Base-by-base conservation (phyloP, 2,888 invertebrate genomes). In the Mesorhabditis sp. region DNA sequence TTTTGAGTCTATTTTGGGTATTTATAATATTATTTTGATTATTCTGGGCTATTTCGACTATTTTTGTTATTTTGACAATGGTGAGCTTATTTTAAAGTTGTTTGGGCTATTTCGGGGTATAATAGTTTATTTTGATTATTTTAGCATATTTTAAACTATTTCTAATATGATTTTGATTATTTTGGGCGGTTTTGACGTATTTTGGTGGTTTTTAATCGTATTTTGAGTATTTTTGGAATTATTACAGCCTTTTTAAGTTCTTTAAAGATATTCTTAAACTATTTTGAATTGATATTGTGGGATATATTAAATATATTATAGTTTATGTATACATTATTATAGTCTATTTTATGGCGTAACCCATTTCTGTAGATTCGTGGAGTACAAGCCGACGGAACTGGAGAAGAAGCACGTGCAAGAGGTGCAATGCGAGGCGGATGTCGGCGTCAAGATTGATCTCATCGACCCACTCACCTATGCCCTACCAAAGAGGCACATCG, bases 381-480 rank as follows among this genome's bases (percentile, higher is more conserved):
- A 94, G 81, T 97, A 97, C 86, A 95, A 94, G 87, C 94, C 94
- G 5, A 96, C 96, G 7, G 93, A 94, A 4, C 88, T 97, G 77
- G 97, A 99, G 87, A 84, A 87, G 70, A 86, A 86, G 62, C 95
- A 94, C 87, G 92, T 94, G 81, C 95, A 95, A 88, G 97, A 98
- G 89, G 92, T 76, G 5, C 88, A 96, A 50, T 95, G 97, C 0
- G 98, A 98, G 87, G 94, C 95, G 86, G 98, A 99, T 88, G 89
- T 98, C 72, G 98, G 97, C 10, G 95, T 98, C 3, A 92, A 92
- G 69, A 96, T 98, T 78, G 97, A 98, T 87, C 89, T 98, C 74
- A 96, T 98, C 81, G 95, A 97, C 87, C 92, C 94, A 67, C 94
- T 95, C 81, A 91, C 93, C 45, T 97, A 96, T 86, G 69, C 58